Base-by-base conservation (phyloP, 2,888 invertebrate genomes). In the Hydroisotoma schaefferi region DNA sequence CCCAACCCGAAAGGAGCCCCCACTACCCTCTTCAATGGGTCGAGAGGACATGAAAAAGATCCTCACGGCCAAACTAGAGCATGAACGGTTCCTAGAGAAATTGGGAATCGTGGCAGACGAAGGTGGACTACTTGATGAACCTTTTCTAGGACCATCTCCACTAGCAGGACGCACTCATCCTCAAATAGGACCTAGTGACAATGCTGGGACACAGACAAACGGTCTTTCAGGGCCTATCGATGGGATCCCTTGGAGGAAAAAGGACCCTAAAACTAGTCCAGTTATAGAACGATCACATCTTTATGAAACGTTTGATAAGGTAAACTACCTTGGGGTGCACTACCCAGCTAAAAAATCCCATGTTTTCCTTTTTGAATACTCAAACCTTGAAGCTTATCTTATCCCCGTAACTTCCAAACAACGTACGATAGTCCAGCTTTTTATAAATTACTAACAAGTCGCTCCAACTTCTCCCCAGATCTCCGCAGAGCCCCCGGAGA, bases 191-290 rank as follows among this genome's bases (percentile, higher is more conserved):
- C 8, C 48, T 15, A 23, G 8, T 47, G 8, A 15, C 12, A 15
- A 6, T 8, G 18, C 8, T 44, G 44, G 10, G 48, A 25, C 10
- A 33, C 8, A 33, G 33, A 10, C 8, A 33, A 33, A 12, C 33
- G n/a, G n/a, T 33, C 33, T 12, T 33, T 33, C 33, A 33, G 12
- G 10, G 33, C 10, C 46, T 15, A 6, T 6, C 23, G 23, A 6
- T 22, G 26, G 52, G 3, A 54, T 61, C 27, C 61, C 61, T 18
- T 61, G 61, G 61, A 53, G 23, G n/a, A 57, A 61, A 10, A 49
- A 49, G 27, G 47, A 54, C 23, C 25, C 25, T 2, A 56, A 33
- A 18, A 26, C 48, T 6, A 57, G 48, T 12, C 20, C 48, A 20
- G 47, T 47, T 6, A 53, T 53, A 18, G 61, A 57, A 22, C 27